A percentile compares a stretch with the other conserved stretches of the same genome.
Evolutionary conservation across 2,888 invertebrate species (phyloP).

Genomic region (Globia sparganii): DNA sequence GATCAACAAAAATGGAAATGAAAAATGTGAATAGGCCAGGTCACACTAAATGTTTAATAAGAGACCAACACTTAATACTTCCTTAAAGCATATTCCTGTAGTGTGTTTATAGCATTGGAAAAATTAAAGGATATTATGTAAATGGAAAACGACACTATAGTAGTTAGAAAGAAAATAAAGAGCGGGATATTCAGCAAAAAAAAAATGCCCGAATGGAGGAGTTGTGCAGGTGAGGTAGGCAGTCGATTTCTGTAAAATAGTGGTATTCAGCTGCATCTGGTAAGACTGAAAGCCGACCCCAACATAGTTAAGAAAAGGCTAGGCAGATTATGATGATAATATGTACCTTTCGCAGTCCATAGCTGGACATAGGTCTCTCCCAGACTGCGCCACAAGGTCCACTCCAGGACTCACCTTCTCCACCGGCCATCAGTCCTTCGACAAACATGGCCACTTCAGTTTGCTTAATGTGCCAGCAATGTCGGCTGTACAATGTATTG

Average conservation of each 20-base stretch:
- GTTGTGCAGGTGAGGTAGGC: not conserved
- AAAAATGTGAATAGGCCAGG: no score
- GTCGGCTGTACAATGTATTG: not conserved
- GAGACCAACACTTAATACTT: no score
- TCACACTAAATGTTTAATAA: no score
- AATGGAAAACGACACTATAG: not conserved
- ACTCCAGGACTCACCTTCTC: not conserved
- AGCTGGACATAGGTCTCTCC: not conserved
- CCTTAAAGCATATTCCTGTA: no score
- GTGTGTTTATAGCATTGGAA: not conserved
- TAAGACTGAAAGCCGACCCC: no score
- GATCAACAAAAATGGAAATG: not conserved
- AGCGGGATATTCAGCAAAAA: no score
- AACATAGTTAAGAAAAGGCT: no score
- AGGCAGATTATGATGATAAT: no score
- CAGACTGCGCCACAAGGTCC: not conserved
- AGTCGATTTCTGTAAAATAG: no score
- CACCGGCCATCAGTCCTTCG: not conserved
- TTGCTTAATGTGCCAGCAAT: not conserved
- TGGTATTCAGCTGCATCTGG: no score
- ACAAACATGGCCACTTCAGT: not conserved
- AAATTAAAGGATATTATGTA: no score
- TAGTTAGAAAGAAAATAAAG: not conserved
- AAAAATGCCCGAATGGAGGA: not conserved
- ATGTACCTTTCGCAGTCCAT: no score